Conservation (phyloP, 2,888 invertebrate genomes). For the Nineta flava region DNA sequence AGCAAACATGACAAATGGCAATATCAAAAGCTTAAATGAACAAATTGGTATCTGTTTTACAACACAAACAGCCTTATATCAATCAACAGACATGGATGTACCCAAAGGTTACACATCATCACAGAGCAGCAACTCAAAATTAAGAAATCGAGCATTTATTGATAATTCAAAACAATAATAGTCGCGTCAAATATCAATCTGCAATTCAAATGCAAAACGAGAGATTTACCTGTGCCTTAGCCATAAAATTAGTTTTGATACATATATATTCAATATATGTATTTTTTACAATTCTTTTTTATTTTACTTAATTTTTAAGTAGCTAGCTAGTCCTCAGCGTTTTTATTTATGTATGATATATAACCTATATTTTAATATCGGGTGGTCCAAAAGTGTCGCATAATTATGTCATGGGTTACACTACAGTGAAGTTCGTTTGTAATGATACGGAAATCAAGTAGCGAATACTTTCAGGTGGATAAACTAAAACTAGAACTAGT, state of each 20-base stretch:
- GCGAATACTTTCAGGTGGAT: too few species aligned
- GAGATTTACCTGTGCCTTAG: background rate
- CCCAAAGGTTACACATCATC: conserved; percentile 32
- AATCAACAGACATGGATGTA: conserved; percentile 29
- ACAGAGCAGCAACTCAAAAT: conserved; percentile 21
- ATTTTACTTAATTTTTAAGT: background rate
- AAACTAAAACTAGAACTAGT: too few species aligned
- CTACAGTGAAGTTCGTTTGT: too few species aligned
- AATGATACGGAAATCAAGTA: too few species aligned
- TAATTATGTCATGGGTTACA: too few species aligned
- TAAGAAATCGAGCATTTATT: conserved; percentile 34
- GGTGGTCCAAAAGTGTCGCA: too few species aligned
- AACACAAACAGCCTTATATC: conserved; percentile 22
- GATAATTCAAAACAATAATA: conserved; percentile 19
- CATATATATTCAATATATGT: background rate
- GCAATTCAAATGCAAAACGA: too few species aligned
- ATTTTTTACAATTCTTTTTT: background rate
- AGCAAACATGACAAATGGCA: conserved; percentile 10
- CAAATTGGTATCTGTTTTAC: conserved; percentile 23
- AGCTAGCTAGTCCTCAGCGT: background rate
- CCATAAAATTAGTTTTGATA: background rate
- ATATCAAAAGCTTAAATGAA: conserved; percentile 8
- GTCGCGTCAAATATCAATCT: too few species aligned
- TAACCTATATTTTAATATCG: too few species aligned
- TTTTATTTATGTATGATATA: too few species aligned